A percentile compares a stretch with the other conserved stretches of the same genome.
Evolutionary conservation across 2,113 vertebrate species (phyloP).

Genomic region (Tenebrosternarchus preto): DNA sequence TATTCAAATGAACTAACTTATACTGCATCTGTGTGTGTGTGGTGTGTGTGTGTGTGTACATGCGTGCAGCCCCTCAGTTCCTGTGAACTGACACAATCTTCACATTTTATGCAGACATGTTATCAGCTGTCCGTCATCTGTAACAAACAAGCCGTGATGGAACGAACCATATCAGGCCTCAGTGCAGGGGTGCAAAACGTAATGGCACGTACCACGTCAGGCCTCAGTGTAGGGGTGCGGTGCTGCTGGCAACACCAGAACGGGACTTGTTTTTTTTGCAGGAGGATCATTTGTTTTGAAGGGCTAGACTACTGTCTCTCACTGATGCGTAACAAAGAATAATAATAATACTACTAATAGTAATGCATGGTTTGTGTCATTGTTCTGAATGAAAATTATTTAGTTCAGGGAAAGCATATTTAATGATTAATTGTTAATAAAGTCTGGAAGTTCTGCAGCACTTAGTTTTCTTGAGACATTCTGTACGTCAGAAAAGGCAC

Average conservation of each 20-base stretch:
- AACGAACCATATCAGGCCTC: neutral
- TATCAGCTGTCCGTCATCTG: constrained; percentile 7
- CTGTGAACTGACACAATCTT: neutral
- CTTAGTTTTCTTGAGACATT: too few species aligned
- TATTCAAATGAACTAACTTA: too few species aligned
- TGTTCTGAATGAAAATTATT: too few species aligned
- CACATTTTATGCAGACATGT: neutral
- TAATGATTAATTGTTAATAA: too few species aligned
- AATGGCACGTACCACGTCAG: neutral
- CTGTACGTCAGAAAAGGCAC: too few species aligned
- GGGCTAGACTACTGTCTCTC: constrained; percentile 4
- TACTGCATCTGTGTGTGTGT: constrained; percentile 7
- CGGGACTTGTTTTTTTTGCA: neutral
- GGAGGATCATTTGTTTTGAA: neutral
- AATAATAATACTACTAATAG: too few species aligned
- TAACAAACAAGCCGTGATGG: neutral
- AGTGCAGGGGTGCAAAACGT: neutral
- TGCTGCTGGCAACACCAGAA: too few species aligned
- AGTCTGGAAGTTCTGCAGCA: too few species aligned
- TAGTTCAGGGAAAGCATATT: too few species aligned
- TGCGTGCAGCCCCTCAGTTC: too few species aligned
- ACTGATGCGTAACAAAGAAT: neutral
- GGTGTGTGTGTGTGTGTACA: too few species aligned
- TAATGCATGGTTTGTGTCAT: too few species aligned
- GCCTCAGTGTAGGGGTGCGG: neutral